A percentile compares a stretch with the other conserved stretches of the same genome.
Evolutionary conservation across 2,888 invertebrate species (phyloP).

Genomic region (Myopa tessellatipennis): DNA sequence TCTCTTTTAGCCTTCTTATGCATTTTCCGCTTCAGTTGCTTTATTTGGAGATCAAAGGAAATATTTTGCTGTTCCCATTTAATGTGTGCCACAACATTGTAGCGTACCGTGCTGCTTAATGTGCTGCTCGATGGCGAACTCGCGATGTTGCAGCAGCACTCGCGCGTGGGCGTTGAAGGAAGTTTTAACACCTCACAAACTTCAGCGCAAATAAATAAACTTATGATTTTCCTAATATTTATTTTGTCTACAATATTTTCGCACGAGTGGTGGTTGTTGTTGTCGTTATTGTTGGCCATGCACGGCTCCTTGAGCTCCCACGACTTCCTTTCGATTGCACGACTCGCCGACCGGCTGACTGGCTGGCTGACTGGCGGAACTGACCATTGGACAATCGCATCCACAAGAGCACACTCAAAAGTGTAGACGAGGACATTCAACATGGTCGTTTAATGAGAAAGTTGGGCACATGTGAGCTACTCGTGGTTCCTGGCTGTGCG

Average conservation of each 20-base stretch:
- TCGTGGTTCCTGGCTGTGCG: neutral
- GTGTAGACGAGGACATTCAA: neutral
- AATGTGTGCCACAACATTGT: neutral
- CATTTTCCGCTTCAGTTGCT: too few species aligned
- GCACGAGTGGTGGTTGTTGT: neutral
- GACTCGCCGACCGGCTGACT: neutral
- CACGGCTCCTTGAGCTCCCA: constrained; percentile 28
- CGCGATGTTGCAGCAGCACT: neutral
- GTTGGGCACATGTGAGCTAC: constrained; percentile 11
- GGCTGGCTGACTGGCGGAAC: neutral
- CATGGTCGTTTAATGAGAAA: constrained; percentile 21
- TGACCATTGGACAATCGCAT: neutral
- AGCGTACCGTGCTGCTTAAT: neutral
- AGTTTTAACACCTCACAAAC: constrained; percentile 6
- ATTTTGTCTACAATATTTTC: constrained; percentile 19
- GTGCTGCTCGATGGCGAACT: too few species aligned
- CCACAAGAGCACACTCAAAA: neutral
- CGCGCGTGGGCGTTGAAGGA: constrained; percentile 27
- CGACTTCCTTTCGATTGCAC: constrained; percentile 23
- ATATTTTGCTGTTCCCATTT: neutral
- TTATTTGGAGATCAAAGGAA: too few species aligned
- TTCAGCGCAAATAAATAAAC: constrained; percentile 17
- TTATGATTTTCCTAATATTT: constrained; percentile 12
- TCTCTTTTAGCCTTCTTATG: too few species aligned
- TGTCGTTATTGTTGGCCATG: neutral